Conservation (phyloP, 1,140 invertebrate species). For the Drosophila sechellia region DNA sequence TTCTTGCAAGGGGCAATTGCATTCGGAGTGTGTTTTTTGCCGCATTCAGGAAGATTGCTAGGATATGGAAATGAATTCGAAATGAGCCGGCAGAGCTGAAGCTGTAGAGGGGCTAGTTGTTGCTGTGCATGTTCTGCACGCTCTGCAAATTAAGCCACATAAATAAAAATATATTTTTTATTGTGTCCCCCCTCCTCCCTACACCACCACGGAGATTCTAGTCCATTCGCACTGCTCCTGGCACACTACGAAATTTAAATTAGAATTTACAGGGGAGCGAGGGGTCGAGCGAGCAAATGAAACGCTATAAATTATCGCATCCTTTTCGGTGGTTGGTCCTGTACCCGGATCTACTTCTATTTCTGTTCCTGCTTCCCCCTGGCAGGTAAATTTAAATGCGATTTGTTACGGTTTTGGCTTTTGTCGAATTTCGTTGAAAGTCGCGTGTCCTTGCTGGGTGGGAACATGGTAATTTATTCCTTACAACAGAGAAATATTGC, state of each 20-base stretch:
- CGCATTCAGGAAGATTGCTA: conserved; percentile 25
- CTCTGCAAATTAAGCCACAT: conserved; percentile 77
- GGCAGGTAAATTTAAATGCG: conserved; percentile 83
- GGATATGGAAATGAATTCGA: conserved; percentile 60
- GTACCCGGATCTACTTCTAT: conserved; percentile 22
- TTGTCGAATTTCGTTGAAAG: conserved; percentile 62
- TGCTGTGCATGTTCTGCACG: conserved; percentile 63
- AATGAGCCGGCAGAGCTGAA: conserved; percentile 38
- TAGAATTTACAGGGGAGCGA: conserved; percentile 69
- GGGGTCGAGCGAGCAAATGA: conserved; percentile 59
- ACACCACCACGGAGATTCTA: background rate
- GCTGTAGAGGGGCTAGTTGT: conserved; percentile 16
- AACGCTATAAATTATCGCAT: conserved; percentile 83
- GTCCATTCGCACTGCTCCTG: conserved; percentile 51
- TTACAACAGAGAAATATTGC: conserved; percentile 54
- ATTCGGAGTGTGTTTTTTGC: conserved; percentile 41
- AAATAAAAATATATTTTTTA: conserved; percentile 81
- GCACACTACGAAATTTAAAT: conserved; percentile 80
- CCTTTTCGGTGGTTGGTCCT: conserved; percentile 75
- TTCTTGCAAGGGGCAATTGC: conserved; percentile 75
- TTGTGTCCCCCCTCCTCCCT: conserved; percentile 26
- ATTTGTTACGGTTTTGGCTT: conserved; percentile 82
- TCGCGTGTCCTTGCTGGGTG: conserved; percentile 33
- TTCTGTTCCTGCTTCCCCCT: conserved; percentile 9
- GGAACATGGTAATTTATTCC: conserved; percentile 23